These are phyloP conservation scores for Patella vulgata DNA, from an alignment of 1,140 invertebrate species.

Conservation along the genomic window DNA sequence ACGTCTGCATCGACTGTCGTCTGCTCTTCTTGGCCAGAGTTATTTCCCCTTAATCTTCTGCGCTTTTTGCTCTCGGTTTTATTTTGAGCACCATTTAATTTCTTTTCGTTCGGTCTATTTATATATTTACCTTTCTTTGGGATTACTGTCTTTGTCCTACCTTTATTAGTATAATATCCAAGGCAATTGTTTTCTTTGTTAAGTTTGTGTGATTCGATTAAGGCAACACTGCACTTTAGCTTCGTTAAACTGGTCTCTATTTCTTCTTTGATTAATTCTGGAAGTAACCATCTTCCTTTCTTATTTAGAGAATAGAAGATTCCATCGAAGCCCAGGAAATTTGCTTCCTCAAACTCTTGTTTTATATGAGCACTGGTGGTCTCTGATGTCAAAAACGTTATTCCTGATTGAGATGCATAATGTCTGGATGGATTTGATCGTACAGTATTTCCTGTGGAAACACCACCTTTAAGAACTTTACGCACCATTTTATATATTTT, in stretches of 20 bases:
- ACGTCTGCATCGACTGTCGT: too few species aligned
- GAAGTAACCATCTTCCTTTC: constrained; percentile 31
- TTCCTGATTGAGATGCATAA: too few species aligned
- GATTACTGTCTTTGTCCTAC: constrained; percentile 8
- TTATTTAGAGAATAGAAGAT: constrained; percentile 38
- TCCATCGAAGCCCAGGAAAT: constrained; percentile 5
- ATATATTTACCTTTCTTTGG: constrained; percentile 17
- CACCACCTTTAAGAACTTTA: too few species aligned
- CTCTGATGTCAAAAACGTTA: too few species aligned
- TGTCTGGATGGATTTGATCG: too few species aligned
- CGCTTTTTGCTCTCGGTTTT: too few species aligned
- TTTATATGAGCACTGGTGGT: too few species aligned
- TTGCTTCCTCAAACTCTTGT: neutral
- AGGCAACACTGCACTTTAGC: constrained; percentile 13
- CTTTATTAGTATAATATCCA: constrained; percentile 29
- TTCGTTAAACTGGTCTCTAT: constrained; percentile 16
- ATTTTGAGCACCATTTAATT: too few species aligned
- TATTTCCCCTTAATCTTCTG: too few species aligned
- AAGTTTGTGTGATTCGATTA: constrained; percentile 37
- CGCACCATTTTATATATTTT: too few species aligned
- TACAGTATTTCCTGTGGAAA: too few species aligned
- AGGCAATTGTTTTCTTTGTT: constrained; percentile 30
- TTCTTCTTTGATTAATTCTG: constrained; percentile 18
- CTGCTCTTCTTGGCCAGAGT: too few species aligned
- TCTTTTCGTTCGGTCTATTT: neutral